Percentiles rank a stretch among this genome's conserved stretches.
Evolutionary conservation across 2,113 vertebrate genomes (phyloP).

Genomic region (Carassius gibelio): DNA sequence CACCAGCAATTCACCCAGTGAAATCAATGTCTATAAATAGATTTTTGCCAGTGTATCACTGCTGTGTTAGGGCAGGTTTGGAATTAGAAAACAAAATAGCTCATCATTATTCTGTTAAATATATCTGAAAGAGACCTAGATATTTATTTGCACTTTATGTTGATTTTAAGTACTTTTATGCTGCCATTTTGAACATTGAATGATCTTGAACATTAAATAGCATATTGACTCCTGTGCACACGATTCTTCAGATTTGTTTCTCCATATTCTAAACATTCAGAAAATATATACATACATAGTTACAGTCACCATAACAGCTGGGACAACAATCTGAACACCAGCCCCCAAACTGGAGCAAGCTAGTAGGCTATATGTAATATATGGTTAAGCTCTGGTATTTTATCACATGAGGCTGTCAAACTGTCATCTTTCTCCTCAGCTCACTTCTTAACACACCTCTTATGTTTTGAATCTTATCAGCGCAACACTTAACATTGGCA

Average conservation of each 20-base stretch:
- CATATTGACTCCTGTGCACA: neutral
- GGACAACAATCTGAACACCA: slow-evolving; percentile 82
- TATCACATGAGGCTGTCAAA: slow-evolving; percentile 62
- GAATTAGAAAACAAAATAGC: neutral
- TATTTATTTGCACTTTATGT: neutral
- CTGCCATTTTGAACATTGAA: neutral
- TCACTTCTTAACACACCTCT: slow-evolving; percentile 22
- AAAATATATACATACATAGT: slow-evolving; percentile 90
- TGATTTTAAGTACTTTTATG: neutral
- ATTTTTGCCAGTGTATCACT: neutral
- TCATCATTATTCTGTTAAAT: neutral
- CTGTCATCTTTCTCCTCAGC: neutral
- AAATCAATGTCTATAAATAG: slow-evolving; percentile 19
- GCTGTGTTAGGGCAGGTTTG: neutral
- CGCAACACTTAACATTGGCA: neutral
- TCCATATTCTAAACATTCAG: slow-evolving; percentile 83
- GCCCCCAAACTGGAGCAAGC: slow-evolving; percentile 82
- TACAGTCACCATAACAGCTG: slow-evolving; percentile 90
- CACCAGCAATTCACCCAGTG: neutral
- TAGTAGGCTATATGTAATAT: slow-evolving; percentile 84
- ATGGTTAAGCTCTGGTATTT: slow-evolving; percentile 69
- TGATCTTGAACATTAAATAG: slow-evolving; percentile 31
- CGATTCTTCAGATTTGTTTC: neutral
- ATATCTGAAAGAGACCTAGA: too few species aligned
- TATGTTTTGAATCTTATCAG: slow-evolving; percentile 34